Evolutionary conservation across 2,113 vertebrate genomes (phyloP), one percentile per base, ranked within the genome.

Genomic region (Guaruba guarouba): DNA sequence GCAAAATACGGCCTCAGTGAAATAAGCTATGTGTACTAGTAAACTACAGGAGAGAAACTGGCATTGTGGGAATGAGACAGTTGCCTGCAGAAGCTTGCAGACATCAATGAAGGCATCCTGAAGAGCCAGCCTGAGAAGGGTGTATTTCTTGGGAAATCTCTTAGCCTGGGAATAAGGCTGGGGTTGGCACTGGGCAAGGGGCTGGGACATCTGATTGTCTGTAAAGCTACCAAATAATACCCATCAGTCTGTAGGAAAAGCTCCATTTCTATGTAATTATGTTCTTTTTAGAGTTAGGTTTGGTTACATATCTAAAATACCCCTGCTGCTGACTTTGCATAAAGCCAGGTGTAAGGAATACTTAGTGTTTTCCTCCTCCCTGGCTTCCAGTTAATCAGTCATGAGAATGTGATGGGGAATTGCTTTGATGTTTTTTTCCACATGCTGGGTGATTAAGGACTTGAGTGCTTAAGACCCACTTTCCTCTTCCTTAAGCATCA

Each of bases 381-480:
- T 91, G 74, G 41, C 51, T 92, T 82, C 23, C 23, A 61, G 41
- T 83, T 90, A 90, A 86, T 90, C 59, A 86, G 77, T 66, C 39
- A 35, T 24, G 37, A 94, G 61, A 62, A 39, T 78, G 67, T 75
- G 68, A 78, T 64, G 4, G 39, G 51, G 51, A 93, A 43, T 46
- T 93, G 46, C 86, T 94, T 81, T 78, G 49, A 51, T 74, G 49
- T 2, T 68, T 81, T 78, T 39, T 27, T n/a, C 52, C 63, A 64
- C 82, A 57, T 55, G 73, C 82, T 94, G 92, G 5, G 54, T 94
- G 76, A 88, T 74, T 73, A 90, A 93, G 63, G 94, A 94, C 71
- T 31, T 94, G 71, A 95, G 86, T 83, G 88, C 82, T 90, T 51
- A 70, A 92, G 92, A 93, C 83, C 29, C 61, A 67, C 61, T 92